Evolutionary conservation across 2,113 vertebrate species (phyloP), one percentile per base, ranked within the genome.

Genomic region (Falcunculus frontatus): DNA sequence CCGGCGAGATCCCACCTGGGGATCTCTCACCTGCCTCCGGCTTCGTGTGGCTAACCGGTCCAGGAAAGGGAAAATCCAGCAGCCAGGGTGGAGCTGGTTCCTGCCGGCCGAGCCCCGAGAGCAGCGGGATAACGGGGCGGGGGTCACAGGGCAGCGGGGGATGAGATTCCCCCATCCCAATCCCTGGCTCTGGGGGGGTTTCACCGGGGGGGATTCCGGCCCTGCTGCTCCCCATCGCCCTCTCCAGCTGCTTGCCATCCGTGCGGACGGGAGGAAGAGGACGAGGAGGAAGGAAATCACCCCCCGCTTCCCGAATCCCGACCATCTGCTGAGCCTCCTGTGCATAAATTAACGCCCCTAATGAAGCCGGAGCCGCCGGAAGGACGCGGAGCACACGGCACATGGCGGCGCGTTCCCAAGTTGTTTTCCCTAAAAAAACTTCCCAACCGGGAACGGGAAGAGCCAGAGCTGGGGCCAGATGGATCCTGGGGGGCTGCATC

Each of bases 291-390:
- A 91, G 82, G 82, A 74, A 84, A 60, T n/a, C n/a, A 9, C 16
- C 46, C 44, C 77, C 41, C 37, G 53, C 72, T 74, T 74, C 37
- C 69, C 16, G 4, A 42, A 35, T 32, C 35, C 35, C n/a, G 29
- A 39, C 83, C 89, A 91, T 91, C 89, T 91, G 89, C 89, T 4
- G 69, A 62, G 41, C 89, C 76, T 81, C 76, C 76, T 56, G 76
- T n/a, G 52, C 89, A 75, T 62, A 27, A 62, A 74, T 62, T 42
- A 79, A 22, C 75, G 33, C 67, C 67, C n/a, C 67, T 53, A 80
- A 74, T 22, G 89, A 62, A 49, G 89, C 89, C 49, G 64, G 80
- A 56, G 80, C 56, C 29, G 52, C 80, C 72, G 47, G 89, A 91
- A 86, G 75, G 75, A 74, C 52, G 16, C 53, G n/a, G 41, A 29